Conservation (phyloP, 1,140 invertebrate species). For the Drosophila lowei region DNA sequence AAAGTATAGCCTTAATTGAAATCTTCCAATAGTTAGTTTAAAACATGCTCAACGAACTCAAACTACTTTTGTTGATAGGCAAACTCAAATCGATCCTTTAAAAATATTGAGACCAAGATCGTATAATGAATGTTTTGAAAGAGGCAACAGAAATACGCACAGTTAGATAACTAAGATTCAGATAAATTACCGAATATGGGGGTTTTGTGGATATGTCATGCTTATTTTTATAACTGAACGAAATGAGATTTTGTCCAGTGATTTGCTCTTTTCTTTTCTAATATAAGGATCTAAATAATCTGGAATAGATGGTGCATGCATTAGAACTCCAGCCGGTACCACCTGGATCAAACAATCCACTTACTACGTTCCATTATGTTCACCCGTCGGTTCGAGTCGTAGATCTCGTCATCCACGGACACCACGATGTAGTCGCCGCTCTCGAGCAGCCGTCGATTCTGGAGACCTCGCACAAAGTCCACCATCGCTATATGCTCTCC, state of each 20-base stretch:
- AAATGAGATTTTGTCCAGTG: constrained; percentile 86
- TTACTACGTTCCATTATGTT: constrained; percentile 88
- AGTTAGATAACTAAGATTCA: constrained; percentile 52
- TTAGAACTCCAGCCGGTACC: constrained; percentile 47
- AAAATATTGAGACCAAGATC: constrained; percentile 8
- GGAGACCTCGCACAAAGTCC: constrained; percentile 89
- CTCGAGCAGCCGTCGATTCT: constrained; percentile 87
- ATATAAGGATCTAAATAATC: constrained; percentile 88
- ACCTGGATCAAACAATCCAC: constrained; percentile 35
- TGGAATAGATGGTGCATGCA: constrained; percentile 83
- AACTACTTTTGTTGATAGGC: constrained; percentile 3
- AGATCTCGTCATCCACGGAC: constrained; percentile 93
- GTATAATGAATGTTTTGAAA: constrained; percentile 17
- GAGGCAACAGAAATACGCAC: constrained; percentile 28
- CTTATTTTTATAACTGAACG: constrained; percentile 89
- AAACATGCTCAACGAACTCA: constrained; percentile 6
- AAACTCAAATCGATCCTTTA: constrained; percentile 1
- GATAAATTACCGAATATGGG: constrained; percentile 86
- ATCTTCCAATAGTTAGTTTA: too few relatives aligned
- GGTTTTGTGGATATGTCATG: constrained; percentile 88
- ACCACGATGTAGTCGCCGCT: constrained; percentile 92
- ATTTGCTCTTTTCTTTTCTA: constrained; percentile 84
- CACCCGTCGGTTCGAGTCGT: constrained; percentile 87
- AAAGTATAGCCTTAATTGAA: too few relatives aligned
- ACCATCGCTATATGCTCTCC: constrained; percentile 93